These are phyloP conservation scores for Dufourea novaeangliae DNA, from an alignment of 1,140 invertebrate genomes.

Conservation along the genomic window DNA sequence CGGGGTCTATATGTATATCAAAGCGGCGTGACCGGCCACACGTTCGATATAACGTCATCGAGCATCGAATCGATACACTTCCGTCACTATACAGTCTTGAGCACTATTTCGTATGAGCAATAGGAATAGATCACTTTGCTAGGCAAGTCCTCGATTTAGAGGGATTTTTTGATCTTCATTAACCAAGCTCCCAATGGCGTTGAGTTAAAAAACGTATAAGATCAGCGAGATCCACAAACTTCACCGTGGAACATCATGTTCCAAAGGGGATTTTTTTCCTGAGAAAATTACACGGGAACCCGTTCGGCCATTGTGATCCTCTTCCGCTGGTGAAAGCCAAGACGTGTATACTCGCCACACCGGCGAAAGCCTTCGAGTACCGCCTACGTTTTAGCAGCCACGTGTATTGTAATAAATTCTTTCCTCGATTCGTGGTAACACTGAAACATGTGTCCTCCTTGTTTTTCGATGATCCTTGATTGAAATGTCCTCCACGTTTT, in stretches of 20 bases:
- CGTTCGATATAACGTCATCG: slow-evolving; percentile 1
- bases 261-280: background rate
- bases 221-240: background rate
- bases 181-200: background rate
- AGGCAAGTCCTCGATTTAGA: slow-evolving; percentile 11
- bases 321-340: slow-evolving; percentile 58
- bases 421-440: slow-evolving; percentile 15
- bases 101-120: no score
- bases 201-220: background rate
- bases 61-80: background rate
- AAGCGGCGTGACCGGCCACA: background rate
- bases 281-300: slow-evolving; percentile 52
- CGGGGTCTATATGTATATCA: background rate
- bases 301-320: slow-evolving; percentile 46
- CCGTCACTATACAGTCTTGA: slow-evolving; percentile 6
- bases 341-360: slow-evolving; percentile 12
- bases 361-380: slow-evolving; percentile 58
- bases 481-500: background rate
- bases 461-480: no score
- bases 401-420: slow-evolving; percentile 30
- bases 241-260: background rate
- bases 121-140: slow-evolving; percentile 27
- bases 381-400: slow-evolving; percentile 54
- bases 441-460: background rate
- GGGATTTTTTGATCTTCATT: background rate